Evolutionary conservation across 2,888 invertebrate species (phyloP).

Genomic region (Lydus trimaculatus): DNA sequence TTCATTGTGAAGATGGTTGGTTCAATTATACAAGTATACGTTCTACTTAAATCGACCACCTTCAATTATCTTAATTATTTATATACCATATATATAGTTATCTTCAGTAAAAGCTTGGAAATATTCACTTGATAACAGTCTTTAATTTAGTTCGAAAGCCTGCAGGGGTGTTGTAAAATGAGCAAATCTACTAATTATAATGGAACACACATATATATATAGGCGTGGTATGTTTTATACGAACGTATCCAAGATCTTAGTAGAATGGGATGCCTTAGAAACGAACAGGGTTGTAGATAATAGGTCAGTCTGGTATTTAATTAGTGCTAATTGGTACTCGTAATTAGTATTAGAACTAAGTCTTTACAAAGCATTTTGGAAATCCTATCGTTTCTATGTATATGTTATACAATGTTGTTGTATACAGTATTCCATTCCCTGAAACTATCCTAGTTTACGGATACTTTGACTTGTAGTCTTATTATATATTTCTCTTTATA

Average conservation of each 20-base stretch:
- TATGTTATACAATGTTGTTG: background rate
- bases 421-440: conserved; percentile 38
- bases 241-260: conserved; percentile 46
- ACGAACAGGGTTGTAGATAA: conserved; percentile 53
- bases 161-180: conserved; percentile 41
- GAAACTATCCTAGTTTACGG: conserved; percentile 15
- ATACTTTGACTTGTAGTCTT: background rate
- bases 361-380: conserved; percentile 58
- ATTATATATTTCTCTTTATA: background rate
- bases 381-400: conserved; percentile 53
- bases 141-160: conserved; percentile 34
- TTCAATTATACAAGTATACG: too few relatives aligned
- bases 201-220: conserved; percentile 30
- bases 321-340: conserved; percentile 60
- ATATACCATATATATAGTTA: conserved; percentile 21
- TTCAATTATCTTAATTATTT: conserved; percentile 26
- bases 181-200: conserved; percentile 53
- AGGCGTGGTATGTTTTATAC: background rate
- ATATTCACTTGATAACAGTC: conserved; percentile 25
- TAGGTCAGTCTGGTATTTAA: conserved; percentile 60
- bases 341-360: conserved; percentile 61
- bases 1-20: too few relatives aligned
- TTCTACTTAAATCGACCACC: background rate
- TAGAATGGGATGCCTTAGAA: conserved; percentile 55
- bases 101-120: background rate